Evolutionary conservation across 2,797 vertebrate species (phyloP), one percentile per base, ranked within the genome.

Genomic region (Karalla daura): DNA sequence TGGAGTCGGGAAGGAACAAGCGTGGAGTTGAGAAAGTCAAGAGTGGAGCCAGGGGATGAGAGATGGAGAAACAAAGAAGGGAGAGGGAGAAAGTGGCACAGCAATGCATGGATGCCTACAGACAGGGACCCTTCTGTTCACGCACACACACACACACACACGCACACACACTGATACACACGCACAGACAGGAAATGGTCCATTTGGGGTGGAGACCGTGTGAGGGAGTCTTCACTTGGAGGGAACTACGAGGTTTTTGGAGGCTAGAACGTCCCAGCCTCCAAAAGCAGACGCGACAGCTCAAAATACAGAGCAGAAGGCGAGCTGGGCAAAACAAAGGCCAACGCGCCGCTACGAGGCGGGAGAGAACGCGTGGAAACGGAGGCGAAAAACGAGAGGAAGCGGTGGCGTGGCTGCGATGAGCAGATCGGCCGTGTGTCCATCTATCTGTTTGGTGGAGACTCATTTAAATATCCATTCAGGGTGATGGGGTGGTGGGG

Each of bases 401-500:
- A 25, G 41, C 5, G 36, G 44, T 60, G 69, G 35, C 58, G 51
- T 44, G 33, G 32, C 41, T 53, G 60, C 60, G 68, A 80, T 50
- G 23, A 74, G 44, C 67, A 60, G 23, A 74, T 40, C 67, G 56
- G 36, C 23, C 14, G 41, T 45, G 63, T 35, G 33, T 18, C 32
- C 44, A 10, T 56, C 61, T 74, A 70, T 79, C 71, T 70, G 47
- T 67, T 59, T 53, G 30, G 52, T 75, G 78, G 79, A 74, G n/a
- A 30, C 66, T 84, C 73, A 81, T 85, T 79, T 86, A 71, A 80
- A 87, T 86, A 83, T 77, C 75, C 44, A 81, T 81, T 83, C 69
- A 74, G 36, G 61, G 60, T n/a, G n/a, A n/a, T n/a, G n/a, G n/a
- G n/a, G n/a, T n/a, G n/a, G n/a, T n/a, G n/a, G n/a, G n/a, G n/a